Evolutionary conservation across 2,113 vertebrate species (phyloP), one percentile per base, ranked within the genome.

Genomic region (Naja naja): DNA sequence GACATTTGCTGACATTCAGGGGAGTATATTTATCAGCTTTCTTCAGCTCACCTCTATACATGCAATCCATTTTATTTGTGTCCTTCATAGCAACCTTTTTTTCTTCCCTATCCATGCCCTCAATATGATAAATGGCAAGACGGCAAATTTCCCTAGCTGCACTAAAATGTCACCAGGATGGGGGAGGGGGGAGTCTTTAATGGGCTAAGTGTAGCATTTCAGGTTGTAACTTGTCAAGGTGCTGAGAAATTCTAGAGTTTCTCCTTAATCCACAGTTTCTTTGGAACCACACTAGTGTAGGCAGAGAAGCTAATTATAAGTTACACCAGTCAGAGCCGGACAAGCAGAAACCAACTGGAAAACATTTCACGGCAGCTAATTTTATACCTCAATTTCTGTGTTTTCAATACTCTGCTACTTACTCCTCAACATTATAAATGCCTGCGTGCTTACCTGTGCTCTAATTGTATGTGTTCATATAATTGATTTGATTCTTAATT

Each of bases 1-100:
- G 99, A 99, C 99, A 99, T 99, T 99, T 99, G 98, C 98, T 99
- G 99, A 99, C 99, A 99, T 99, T 99, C 99, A 99, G 98, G 98
- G 98, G 98, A 98, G 98, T 98, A 98, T 98, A 99, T 99, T 99
- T 99, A 99, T 99, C 99, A 98, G 98, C 98, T 97, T 98, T 98
- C 97, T 96, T 98, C 98, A 98, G 98, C 97, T 99, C 98, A 98
- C 98, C 98, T 98, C 98, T 97, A 96, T 98, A 97, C 95, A 96
- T 98, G 98, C 98, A 99, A 98, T 98, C 98, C 98, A 98, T 98
- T 99, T 98, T 98, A 98, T 98, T 98, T 98, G 89, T 98, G 97
- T 98, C 98, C 98, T 98, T 98, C 97, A 97, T 96, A 97, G 98
- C 98, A 98, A 97, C 98, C 98, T 98, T 95, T 96, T 97, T 98